Conservation (phyloP, 2,888 invertebrate genomes). For the Leucozona laternaria region DNA sequence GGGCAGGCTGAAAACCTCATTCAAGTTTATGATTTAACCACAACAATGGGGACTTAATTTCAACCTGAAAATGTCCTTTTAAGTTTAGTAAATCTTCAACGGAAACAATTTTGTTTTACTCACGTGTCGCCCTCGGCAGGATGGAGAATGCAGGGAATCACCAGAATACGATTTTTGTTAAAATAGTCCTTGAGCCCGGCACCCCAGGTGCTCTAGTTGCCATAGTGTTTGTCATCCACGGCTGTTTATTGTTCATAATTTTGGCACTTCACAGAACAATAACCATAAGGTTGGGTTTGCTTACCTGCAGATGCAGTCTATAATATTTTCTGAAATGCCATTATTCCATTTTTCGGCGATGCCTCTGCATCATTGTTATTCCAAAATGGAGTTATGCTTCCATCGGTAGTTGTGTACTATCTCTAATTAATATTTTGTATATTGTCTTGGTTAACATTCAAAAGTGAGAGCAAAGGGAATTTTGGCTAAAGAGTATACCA, state of each 20-base stretch:
- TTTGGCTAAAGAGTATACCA: neutral
- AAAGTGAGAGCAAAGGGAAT: neutral
- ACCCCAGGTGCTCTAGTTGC: neutral
- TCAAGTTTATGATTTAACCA: too few relatives aligned
- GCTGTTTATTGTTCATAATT: neutral
- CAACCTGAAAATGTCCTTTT: neutral
- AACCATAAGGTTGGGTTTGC: neutral
- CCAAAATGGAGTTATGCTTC: constrained; percentile 36
- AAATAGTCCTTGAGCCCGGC: neutral
- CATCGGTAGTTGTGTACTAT: constrained; percentile 8
- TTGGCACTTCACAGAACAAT: constrained; percentile 2
- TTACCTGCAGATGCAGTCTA: neutral
- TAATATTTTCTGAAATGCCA: constrained; percentile 3
- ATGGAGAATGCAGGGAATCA: neutral
- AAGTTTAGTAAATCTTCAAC: neutral
- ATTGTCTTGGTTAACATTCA: neutral
- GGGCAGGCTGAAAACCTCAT: too few relatives aligned
- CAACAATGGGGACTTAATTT: neutral
- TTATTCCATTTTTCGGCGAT: constrained; percentile 46
- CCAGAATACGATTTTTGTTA: neutral
- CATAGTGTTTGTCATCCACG: neutral
- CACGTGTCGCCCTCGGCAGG: neutral
- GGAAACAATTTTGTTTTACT: neutral
- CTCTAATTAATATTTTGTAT: constrained; percentile 19
- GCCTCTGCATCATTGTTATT: constrained; percentile 16